A percentile compares a stretch with the other conserved stretches of the same genome.
Conservation (phyloP, 2,888 invertebrate genomes). For the Onthophagus sagittarius region DNA sequence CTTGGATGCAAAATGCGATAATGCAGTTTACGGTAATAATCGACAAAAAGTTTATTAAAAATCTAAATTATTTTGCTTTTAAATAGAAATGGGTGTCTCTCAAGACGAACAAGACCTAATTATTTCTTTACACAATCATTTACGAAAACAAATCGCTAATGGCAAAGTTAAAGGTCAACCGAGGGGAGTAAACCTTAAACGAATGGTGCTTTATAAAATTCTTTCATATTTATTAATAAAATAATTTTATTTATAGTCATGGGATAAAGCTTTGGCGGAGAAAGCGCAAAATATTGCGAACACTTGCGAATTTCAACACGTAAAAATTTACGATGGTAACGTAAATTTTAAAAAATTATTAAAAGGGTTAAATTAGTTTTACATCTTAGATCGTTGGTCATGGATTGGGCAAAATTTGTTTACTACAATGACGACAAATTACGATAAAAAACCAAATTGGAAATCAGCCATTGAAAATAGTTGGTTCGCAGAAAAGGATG, state of each 20-base stretch:
- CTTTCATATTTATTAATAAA: not conserved
- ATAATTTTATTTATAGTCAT: slow-evolving; percentile 15
- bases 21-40: not conserved
- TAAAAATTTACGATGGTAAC: slow-evolving; percentile 31
- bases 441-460: not conserved
- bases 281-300: slow-evolving; percentile 33
- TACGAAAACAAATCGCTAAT: too few species aligned
- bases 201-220: slow-evolving; percentile 10
- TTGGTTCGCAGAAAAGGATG: slow-evolving; percentile 13
- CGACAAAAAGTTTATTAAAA: too few species aligned
- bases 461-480: not conserved
- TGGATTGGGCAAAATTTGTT: slow-evolving; percentile 4
- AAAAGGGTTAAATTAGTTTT: not conserved
- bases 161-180: slow-evolving; percentile 14
- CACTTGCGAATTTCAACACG: slow-evolving; percentile 29
- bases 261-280: slow-evolving; percentile 30
- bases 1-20: not conserved
- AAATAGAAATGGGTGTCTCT: too few species aligned
- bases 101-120: too few species aligned
- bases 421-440: not conserved
- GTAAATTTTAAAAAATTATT: slow-evolving; percentile 11
- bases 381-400: not conserved
- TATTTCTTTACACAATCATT: too few species aligned
- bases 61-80: too few species aligned
- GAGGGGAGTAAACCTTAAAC: slow-evolving; percentile 17